Evolutionary conservation across 2,113 vertebrate species (phyloP).

Genomic region (Halichoerus grypus): DNA sequence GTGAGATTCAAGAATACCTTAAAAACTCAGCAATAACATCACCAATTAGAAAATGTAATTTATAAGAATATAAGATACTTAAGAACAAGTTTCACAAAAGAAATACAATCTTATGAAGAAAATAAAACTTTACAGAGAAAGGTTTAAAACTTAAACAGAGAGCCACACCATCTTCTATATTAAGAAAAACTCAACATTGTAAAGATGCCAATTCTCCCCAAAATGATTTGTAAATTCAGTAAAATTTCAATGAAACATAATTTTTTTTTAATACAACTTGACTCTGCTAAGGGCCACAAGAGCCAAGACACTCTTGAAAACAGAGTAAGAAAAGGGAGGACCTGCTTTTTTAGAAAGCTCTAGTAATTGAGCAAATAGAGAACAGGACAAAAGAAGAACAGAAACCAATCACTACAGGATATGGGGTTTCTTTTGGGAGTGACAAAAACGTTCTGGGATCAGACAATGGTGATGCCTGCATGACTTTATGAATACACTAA

Average conservation of each 20-base stretch:
- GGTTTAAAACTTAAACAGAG: constrained; percentile 7
- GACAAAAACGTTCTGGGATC: not conserved
- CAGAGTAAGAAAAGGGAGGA: not conserved
- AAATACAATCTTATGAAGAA: constrained; percentile 36
- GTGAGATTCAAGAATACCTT: not conserved
- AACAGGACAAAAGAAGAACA: not conserved
- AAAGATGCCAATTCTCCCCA: constrained; percentile 16
- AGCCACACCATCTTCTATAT: not conserved
- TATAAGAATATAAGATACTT: not conserved
- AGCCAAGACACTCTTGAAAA: not conserved
- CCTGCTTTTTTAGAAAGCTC: not conserved
- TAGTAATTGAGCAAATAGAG: not conserved
- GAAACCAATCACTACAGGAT: not conserved
- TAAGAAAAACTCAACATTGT: not conserved
- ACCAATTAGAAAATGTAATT: constrained; percentile 11
- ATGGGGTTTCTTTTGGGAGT: not conserved
- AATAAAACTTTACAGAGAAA: not conserved
- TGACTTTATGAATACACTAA: constrained; percentile 1
- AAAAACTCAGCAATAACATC: not conserved
- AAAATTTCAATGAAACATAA: not conserved
- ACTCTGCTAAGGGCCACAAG: not conserved
- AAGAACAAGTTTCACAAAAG: not conserved
- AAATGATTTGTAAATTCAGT: not conserved
- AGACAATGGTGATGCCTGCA: not conserved
- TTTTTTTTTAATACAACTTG: not conserved